Conservation (phyloP, 2,113 vertebrate species). For the Mugil cephalus region DNA sequence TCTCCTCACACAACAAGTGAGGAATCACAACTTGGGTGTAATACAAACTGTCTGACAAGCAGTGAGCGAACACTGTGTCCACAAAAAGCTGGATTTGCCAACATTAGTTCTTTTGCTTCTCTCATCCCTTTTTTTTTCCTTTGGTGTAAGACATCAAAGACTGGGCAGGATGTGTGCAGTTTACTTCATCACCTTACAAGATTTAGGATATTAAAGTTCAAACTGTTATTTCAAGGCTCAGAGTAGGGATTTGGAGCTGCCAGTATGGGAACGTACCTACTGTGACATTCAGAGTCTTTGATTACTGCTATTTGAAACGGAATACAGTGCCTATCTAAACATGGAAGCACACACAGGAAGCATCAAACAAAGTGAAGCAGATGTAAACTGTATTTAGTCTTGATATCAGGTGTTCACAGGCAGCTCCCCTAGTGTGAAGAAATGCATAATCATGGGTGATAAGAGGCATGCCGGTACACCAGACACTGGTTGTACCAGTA, state of each 20-base stretch:
- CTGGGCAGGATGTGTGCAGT: constrained; percentile 21
- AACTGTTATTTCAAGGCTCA: constrained; percentile 20
- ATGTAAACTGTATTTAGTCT: neutral
- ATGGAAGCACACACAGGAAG: too few species aligned
- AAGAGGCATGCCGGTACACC: too few species aligned
- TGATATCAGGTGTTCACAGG: neutral
- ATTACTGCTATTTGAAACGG: constrained; percentile 27
- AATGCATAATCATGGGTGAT: neutral
- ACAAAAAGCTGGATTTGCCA: constrained; percentile 37
- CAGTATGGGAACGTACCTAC: neutral
- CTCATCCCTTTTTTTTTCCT: constrained; percentile 29
- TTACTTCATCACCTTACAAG: constrained; percentile 47
- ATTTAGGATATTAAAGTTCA: constrained; percentile 47
- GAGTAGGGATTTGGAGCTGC: constrained; percentile 18
- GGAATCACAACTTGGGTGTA: constrained; percentile 35
- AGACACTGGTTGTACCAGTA: too few species aligned
- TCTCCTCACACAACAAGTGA: constrained; percentile 40
- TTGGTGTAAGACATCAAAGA: constrained; percentile 48
- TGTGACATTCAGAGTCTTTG: constrained; percentile 10
- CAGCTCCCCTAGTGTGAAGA: neutral
- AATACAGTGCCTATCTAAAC: neutral
- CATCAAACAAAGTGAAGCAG: neutral
- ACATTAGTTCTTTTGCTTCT: constrained; percentile 31
- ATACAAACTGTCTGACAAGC: constrained; percentile 39
- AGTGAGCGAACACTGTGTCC: constrained; percentile 38